Base-by-base conservation (phyloP, 2,113 vertebrate genomes). In the Neomonachus schauinslandi region DNA sequence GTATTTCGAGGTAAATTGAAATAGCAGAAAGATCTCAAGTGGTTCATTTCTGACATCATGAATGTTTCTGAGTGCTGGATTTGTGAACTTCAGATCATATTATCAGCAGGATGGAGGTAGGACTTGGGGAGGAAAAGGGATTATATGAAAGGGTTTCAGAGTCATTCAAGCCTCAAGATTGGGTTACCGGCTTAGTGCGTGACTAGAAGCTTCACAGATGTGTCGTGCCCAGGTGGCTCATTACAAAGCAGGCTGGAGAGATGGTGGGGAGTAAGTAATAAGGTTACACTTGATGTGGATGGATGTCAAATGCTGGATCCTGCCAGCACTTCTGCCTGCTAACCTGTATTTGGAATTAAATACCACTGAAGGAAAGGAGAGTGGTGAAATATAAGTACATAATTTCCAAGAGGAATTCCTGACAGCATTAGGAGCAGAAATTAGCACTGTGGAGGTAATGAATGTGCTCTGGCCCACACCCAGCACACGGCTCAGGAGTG, bases 91-190 rank as follows among this genome's bases (percentile, higher is more conserved):
- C 90, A 94, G 31, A 94, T 51, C 51, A 91, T 94, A 82, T 95
- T 97, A 74, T 98, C 98, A 88, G 84, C 96, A 88, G 89, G 87
- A 86, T 77, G 55, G 65, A 57, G 81, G 53, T 24, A 42, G 65
- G n/a, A 12, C 61, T 13, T n/a, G 76, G 42, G 51, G 71, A 91
- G 53, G 89, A 72, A 94, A 89, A 76, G 26, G 92, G 72, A 67
- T 71, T 67, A 88, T 67, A 86, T 90, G 21, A 94, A 93, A 93
- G 82, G 77, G 10, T 36, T 39, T 71, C 77, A 5, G 49, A 80
- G n/a, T 85, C 81, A 83, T 28, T 83, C 93, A 93, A 67, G 84
- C 95, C 63, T 67, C 14, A 57, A 83, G 74, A 94, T 87, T 94
- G 90, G 36, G 97, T 96, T 97, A 95, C 96, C 33, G 87, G 81